Conservation (phyloP, 2,888 invertebrate species). For the Lymantria dispar region DNA sequence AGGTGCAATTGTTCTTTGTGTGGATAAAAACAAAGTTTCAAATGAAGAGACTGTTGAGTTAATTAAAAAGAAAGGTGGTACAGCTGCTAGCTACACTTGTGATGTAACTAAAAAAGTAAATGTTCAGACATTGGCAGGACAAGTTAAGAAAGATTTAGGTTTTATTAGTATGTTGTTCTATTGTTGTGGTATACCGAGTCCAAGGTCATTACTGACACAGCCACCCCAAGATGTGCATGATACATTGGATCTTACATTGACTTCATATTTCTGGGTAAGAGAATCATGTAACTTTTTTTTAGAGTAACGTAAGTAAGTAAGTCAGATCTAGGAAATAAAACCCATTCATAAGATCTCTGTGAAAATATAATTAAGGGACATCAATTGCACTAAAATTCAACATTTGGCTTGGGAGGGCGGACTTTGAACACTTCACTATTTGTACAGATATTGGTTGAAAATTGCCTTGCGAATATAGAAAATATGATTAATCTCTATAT, state of each 20-base stretch:
- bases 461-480: too few relatives aligned
- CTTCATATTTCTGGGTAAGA: conserved; percentile 85
- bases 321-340: too few relatives aligned
- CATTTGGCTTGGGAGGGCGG: too few relatives aligned
- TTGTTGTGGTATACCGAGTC: conserved; percentile 85
- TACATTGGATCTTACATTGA: conserved; percentile 81
- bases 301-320: too few relatives aligned
- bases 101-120: conserved; percentile 81
- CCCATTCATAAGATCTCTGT: too few relatives aligned
- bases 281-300: too few relatives aligned
- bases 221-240: conserved; percentile 77
- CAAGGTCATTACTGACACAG: conserved; percentile 74
- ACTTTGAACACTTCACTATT: too few relatives aligned
- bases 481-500: too few relatives aligned
- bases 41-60: conserved; percentile 75
- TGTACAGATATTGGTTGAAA: too few relatives aligned
- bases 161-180: conserved; percentile 84
- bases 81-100: conserved; percentile 76
- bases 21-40: conserved; percentile 82
- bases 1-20: conserved; percentile 84
- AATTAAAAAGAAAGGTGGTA: conserved; percentile 70
- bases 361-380: too few relatives aligned
- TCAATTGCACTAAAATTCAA: too few relatives aligned
- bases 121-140: conserved; percentile 64
- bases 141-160: conserved; percentile 78